phyloP scores from a whole-genome alignment of 2,888 invertebrate species.

The Brachyptera risi region DNA sequence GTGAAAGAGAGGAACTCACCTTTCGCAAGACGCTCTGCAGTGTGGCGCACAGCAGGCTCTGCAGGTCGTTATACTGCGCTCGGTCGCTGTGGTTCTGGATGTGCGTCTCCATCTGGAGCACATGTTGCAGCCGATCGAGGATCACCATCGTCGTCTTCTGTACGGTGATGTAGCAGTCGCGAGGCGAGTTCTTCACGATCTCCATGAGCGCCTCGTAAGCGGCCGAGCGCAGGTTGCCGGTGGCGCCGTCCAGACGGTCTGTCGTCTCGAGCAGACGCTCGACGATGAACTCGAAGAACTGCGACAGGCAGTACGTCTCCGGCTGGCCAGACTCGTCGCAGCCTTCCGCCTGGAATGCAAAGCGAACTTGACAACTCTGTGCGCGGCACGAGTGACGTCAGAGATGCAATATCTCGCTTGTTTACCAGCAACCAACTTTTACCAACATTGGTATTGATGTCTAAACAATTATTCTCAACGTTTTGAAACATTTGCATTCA shows the following conservation, averaged over 20 bases:
- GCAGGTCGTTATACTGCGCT: constrained; percentile 92
- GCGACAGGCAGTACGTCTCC: constrained; percentile 89
- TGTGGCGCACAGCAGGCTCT: constrained; percentile 94
- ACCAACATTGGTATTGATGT: too few relatives aligned
- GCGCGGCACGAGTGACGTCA: too few relatives aligned
- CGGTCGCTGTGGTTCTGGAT: constrained; percentile 83
- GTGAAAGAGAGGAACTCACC: background rate
- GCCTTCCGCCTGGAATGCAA: constrained; percentile 56
- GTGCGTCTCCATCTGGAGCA: constrained; percentile 90
- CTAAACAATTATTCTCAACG: too few relatives aligned
- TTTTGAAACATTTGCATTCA: too few relatives aligned
- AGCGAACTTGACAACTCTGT: too few relatives aligned
- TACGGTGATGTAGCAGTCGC: constrained; percentile 94
- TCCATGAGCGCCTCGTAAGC: constrained; percentile 99
- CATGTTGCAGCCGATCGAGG: constrained; percentile 87
- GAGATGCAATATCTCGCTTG: too few relatives aligned
- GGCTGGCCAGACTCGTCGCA: constrained; percentile 62
- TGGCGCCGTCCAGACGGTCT: constrained; percentile 84
- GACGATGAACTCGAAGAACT: constrained; percentile 91
- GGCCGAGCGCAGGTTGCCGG: constrained; percentile 80
- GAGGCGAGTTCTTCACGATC: constrained; percentile 97
- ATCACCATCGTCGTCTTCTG: constrained; percentile 97
- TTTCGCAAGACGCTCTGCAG: constrained; percentile 51
- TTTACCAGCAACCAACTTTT: too few relatives aligned
- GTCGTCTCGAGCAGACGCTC: constrained; percentile 89